phyloP scores from a whole-genome alignment of 2,113 vertebrate species.

The Axis porcinus region DNA sequence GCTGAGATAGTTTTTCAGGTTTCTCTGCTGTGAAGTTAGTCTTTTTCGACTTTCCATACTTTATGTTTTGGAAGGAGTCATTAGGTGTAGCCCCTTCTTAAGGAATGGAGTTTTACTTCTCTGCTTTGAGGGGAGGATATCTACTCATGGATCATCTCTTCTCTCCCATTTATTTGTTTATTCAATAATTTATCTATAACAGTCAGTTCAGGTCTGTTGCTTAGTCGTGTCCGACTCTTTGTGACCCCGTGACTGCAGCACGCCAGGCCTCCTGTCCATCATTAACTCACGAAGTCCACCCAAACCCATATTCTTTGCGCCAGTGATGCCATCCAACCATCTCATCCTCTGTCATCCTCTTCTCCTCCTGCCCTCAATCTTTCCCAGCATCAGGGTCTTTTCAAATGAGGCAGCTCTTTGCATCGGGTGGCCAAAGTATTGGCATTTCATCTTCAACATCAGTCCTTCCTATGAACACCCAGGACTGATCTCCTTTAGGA shows the following conservation, averaged over 20 bases:
- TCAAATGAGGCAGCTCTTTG: too few species aligned
- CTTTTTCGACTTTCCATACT: neutral
- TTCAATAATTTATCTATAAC: neutral
- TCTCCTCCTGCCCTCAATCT: too few species aligned
- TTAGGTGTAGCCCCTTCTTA: neutral
- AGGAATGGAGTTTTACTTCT: neutral
- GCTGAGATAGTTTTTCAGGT: neutral
- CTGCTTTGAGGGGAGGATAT: neutral
- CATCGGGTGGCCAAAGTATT: too few species aligned
- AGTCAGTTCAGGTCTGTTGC: accelerated
- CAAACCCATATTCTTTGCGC: too few species aligned
- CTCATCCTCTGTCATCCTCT: too few species aligned
- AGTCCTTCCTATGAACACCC: too few species aligned
- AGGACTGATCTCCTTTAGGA: too few species aligned
- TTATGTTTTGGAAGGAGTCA: neutral
- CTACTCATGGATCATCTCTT: neutral
- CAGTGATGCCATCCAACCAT: too few species aligned
- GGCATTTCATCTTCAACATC: too few species aligned
- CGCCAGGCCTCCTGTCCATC: neutral
- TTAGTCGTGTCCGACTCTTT: neutral
- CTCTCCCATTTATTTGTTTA: neutral
- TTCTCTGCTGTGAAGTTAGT: neutral
- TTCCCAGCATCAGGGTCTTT: too few species aligned
- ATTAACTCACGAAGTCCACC: accelerated
- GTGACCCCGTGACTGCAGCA: accelerated